These are phyloP conservation scores for Drosophila asahinai DNA, from an alignment of 1,140 invertebrate species.

Conservation along the genomic window DNA sequence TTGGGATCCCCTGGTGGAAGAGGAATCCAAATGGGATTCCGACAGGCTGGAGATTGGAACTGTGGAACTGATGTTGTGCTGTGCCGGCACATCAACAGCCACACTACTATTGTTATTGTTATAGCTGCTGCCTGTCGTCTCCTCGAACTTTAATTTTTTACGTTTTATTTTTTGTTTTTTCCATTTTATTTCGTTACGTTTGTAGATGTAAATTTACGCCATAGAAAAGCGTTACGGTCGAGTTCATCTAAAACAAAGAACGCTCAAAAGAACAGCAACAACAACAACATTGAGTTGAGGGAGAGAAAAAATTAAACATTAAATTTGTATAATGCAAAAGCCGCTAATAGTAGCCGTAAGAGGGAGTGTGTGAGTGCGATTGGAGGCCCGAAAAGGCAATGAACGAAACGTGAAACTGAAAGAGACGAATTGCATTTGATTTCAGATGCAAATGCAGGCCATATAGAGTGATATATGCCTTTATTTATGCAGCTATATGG, in stretches of 20 bases:
- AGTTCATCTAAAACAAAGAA: constrained; percentile 84
- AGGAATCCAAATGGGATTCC: constrained; percentile 70
- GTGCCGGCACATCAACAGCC: constrained; percentile 49
- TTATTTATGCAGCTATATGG: neutral
- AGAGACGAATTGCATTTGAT: constrained; percentile 76
- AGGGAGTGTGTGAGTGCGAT: constrained; percentile 15
- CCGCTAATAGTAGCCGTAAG: constrained; percentile 65
- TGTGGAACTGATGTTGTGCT: constrained; percentile 34
- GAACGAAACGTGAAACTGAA: constrained; percentile 71
- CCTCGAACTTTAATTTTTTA: constrained; percentile 64
- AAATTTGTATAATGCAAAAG: constrained; percentile 82
- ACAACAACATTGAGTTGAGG: constrained; percentile 23
- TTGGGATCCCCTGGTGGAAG: constrained; percentile 1
- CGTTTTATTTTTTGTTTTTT: constrained; percentile 20
- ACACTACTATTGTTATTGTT: constrained; percentile 65
- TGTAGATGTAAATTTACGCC: constrained; percentile 84
- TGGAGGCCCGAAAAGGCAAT: constrained; percentile 57
- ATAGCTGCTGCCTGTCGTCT: constrained; percentile 67
- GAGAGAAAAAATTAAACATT: constrained; percentile 75
- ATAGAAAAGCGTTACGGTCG: constrained; percentile 84
- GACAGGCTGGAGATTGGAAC: constrained; percentile 33
- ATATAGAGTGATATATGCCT: constrained; percentile 46
- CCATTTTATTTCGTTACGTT: constrained; percentile 82
- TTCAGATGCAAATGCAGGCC: constrained; percentile 46
- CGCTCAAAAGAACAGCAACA: constrained; percentile 78